phyloP scores from a whole-genome alignment of 2,797 vertebrate species.

The Lagocephalus sceleratus region DNA sequence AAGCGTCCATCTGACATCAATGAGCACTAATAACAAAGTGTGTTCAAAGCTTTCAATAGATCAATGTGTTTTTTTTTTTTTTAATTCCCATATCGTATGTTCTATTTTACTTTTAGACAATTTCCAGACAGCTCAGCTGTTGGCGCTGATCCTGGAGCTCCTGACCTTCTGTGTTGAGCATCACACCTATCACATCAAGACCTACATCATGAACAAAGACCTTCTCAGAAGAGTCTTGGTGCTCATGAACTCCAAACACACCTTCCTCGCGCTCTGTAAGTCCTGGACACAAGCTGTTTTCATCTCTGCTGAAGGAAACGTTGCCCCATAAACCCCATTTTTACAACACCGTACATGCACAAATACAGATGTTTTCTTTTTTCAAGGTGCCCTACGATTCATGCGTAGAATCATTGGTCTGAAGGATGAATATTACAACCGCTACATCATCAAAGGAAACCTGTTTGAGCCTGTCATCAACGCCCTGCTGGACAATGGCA shows the following conservation, averaged over 20 bases:
- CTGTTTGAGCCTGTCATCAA: conserved; percentile 98
- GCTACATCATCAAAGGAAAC: conserved; percentile 98
- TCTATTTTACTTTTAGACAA: conserved; percentile 80
- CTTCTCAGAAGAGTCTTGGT: conserved; percentile 93
- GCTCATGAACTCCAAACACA: conserved; percentile 99
- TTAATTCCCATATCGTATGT: background rate
- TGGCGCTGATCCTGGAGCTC: conserved; percentile 96
- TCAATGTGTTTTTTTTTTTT: background rate
- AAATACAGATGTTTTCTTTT: background rate
- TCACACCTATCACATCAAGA: conserved; percentile 99
- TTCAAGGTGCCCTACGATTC: conserved; percentile 93
- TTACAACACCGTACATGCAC: background rate
- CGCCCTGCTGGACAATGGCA: conserved; percentile 96
- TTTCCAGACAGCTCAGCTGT: conserved; percentile 96
- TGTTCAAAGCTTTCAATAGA: background rate
- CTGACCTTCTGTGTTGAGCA: conserved; percentile 99
- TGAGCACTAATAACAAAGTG: too few relatives aligned
- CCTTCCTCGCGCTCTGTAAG: conserved; percentile 97
- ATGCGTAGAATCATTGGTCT: conserved; percentile 98
- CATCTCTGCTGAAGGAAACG: background rate
- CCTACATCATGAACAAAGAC: conserved; percentile 99
- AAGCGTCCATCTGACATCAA: too few relatives aligned
- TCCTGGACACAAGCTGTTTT: conserved; percentile 26
- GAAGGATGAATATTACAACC: conserved; percentile 98
- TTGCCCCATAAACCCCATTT: background rate